phyloP scores from a whole-genome alignment of 2,888 invertebrate genomes.

The Megamerina dolium region DNA sequence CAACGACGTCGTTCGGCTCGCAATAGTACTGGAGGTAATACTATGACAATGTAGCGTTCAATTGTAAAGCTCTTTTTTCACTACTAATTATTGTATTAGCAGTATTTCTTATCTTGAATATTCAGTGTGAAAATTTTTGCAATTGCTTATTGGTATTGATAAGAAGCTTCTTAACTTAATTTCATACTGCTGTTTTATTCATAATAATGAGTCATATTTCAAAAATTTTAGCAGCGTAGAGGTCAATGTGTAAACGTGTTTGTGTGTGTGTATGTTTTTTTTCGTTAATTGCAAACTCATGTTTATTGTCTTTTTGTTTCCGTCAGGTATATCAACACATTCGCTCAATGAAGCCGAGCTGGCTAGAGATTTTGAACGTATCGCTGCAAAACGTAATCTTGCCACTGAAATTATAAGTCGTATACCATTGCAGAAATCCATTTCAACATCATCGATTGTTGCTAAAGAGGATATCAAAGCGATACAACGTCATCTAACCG shows the following conservation, averaged over 20 bases:
- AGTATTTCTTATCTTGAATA: too few species aligned
- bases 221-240: too few species aligned
- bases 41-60: too few species aligned
- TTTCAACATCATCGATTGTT: conserved; percentile 84
- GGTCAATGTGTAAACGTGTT: too few species aligned
- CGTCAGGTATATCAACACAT: conserved; percentile 58
- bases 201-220: background rate
- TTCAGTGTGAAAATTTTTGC: too few species aligned
- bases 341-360: conserved; percentile 84
- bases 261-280: too few species aligned
- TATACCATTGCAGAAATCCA: conserved; percentile 80
- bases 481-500: conserved; percentile 47
- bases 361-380: conserved; percentile 53
- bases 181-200: background rate
- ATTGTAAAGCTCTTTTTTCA: too few species aligned
- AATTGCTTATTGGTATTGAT: too few species aligned
- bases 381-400: conserved; percentile 47
- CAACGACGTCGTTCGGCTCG: conserved; percentile 52
- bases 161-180: background rate
- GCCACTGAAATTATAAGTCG: conserved; percentile 56
- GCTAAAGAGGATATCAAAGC: conserved; percentile 52
- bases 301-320: too few species aligned
- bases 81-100: too few species aligned
- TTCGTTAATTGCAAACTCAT: too few species aligned
- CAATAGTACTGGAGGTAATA: conserved; percentile 51